Evolutionary conservation across 2,113 vertebrate species (phyloP).

Genomic region (Psettodes erumei): DNA sequence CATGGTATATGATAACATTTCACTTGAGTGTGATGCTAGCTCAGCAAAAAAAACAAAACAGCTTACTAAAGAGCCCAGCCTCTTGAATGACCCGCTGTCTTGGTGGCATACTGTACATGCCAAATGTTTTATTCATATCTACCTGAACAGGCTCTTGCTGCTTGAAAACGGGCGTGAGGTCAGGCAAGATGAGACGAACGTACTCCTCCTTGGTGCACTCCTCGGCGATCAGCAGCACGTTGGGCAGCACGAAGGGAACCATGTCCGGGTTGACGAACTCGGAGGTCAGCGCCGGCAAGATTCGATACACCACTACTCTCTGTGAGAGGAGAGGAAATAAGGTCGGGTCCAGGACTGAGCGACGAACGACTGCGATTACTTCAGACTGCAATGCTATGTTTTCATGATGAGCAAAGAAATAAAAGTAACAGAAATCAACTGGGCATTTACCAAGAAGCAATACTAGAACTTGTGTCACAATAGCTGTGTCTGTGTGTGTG

Average conservation of each 20-base stretch:
- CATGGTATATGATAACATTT: background rate
- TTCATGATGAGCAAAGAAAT: no score
- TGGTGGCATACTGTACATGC: background rate
- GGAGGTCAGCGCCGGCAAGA: constrained; percentile 92
- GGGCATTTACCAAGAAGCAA: background rate
- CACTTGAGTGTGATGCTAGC: background rate
- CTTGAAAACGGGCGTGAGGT: constrained; percentile 96
- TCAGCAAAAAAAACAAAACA: background rate
- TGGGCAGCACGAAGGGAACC: constrained; percentile 98
- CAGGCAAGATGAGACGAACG: constrained; percentile 91
- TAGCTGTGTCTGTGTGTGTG: background rate
- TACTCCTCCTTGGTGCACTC: constrained; percentile 99
- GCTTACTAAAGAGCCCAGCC: background rate
- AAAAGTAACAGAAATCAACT: background rate
- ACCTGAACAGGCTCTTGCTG: constrained; percentile 99
- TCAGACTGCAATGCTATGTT: no score
- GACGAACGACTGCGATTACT: no score
- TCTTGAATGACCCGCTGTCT: background rate
- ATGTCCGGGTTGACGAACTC: constrained; percentile 99
- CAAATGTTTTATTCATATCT: constrained; percentile 7
- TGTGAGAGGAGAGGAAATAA: constrained; percentile 62
- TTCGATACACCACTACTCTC: constrained; percentile 95
- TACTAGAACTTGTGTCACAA: background rate
- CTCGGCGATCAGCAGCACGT: constrained; percentile 96
- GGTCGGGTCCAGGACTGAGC: no score